These are phyloP conservation scores for Ormyrus thymus DNA, from an alignment of 2,888 invertebrate genomes.

Conservation along the genomic window DNA sequence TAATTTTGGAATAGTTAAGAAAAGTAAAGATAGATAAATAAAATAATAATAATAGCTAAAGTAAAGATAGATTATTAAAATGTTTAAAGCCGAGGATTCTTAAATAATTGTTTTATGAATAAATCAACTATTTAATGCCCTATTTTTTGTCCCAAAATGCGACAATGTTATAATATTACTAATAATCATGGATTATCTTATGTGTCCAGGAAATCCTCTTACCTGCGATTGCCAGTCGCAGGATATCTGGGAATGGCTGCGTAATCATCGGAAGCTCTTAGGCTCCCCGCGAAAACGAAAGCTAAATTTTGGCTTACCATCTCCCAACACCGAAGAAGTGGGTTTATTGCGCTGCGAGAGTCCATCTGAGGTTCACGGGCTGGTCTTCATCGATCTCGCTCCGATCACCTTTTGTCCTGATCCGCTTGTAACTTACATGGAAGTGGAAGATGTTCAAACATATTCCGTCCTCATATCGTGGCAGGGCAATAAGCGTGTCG, in stretches of 20 bases:
- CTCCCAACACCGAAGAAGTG: background rate
- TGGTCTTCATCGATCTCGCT: slow-evolving; percentile 85
- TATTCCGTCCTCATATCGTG: slow-evolving; percentile 91
- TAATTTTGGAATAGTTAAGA: no score
- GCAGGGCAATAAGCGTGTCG: slow-evolving; percentile 92
- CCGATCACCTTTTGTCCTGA: slow-evolving; percentile 90
- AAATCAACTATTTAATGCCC: no score
- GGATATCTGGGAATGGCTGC: slow-evolving; percentile 94
- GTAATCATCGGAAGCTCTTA: slow-evolving; percentile 88
- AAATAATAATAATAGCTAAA: no score
- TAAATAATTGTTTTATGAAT: no score
- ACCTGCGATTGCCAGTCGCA: slow-evolving; percentile 93
- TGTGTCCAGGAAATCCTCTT: slow-evolving; percentile 90
- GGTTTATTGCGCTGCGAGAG: slow-evolving; percentile 80
- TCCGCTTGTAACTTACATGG: slow-evolving; percentile 88
- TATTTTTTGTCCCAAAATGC: no score
- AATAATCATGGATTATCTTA: background rate
- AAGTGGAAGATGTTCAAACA: slow-evolving; percentile 91
- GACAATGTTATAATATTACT: no score
- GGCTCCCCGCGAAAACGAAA: slow-evolving; percentile 56
- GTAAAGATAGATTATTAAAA: no score
- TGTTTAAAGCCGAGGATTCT: no score
- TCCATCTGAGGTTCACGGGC: slow-evolving; percentile 86
- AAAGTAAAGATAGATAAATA: no score
- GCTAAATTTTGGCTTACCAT: no score